Conservation (phyloP, 1,140 invertebrate species). For the Solen grandis region DNA sequence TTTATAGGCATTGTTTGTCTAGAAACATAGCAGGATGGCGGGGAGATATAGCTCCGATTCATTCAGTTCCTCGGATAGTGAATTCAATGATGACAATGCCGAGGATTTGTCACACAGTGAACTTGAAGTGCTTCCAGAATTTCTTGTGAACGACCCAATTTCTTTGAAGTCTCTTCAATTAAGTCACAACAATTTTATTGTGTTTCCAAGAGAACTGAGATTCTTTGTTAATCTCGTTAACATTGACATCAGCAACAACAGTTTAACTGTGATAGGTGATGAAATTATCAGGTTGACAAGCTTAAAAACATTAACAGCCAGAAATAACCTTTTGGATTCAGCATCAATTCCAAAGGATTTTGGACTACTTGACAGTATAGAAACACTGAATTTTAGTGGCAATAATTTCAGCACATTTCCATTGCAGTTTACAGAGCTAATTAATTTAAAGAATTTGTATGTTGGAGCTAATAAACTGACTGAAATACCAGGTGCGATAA, state of each 20-base stretch:
- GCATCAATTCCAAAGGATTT: conserved; percentile 93
- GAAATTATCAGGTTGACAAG: conserved; percentile 86
- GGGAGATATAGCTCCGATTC: not conserved
- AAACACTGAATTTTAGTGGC: conserved; percentile 95
- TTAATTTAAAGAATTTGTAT: conserved; percentile 90
- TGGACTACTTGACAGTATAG: conserved; percentile 83
- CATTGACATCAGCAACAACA: conserved; percentile 94
- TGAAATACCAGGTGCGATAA: conserved; percentile 91
- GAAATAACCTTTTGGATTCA: conserved; percentile 92
- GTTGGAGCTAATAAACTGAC: conserved; percentile 92
- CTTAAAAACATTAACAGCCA: conserved; percentile 89
- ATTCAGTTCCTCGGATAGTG: conserved; percentile 51
- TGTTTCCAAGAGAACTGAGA: conserved; percentile 77
- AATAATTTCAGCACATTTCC: conserved; percentile 93
- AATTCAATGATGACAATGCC: conserved; percentile 72
- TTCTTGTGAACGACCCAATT: conserved; percentile 60
- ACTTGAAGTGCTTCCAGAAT: conserved; percentile 74
- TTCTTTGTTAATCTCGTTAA: conserved; percentile 82
- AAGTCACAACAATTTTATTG: conserved; percentile 78
- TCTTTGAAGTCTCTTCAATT: conserved; percentile 73
- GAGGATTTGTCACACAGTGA: conserved; percentile 77
- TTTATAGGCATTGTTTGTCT: no score
- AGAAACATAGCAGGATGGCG: no score
- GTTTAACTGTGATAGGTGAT: conserved; percentile 88
- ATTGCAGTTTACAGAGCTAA: conserved; percentile 90